Percentiles rank a stretch among this genome's conserved stretches.
These are phyloP conservation scores for Acleris literana DNA, from an alignment of 2,888 invertebrate genomes.

Conservation along the genomic window DNA sequence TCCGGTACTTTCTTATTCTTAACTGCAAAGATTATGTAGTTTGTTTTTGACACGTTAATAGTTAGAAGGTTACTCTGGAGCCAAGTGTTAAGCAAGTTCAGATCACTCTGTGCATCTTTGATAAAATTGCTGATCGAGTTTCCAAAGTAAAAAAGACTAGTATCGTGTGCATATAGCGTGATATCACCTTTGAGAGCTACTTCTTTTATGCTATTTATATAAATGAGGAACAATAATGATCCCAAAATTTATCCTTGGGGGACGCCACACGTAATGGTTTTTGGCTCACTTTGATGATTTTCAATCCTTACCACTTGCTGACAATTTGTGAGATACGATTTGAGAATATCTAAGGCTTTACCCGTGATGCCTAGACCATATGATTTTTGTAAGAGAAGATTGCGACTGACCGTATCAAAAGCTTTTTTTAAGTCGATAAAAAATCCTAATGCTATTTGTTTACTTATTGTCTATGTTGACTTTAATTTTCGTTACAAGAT, in stretches of 20 bases:
- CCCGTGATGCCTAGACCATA: neutral
- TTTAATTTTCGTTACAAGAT: neutral
- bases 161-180: neutral
- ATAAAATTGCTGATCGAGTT: neutral
- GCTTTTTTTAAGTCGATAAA: too few species aligned
- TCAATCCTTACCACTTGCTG: neutral
- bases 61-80: neutral
- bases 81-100: neutral
- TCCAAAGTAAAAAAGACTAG: neutral
- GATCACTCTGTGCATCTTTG: neutral
- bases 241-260: neutral
- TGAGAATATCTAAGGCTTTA: neutral
- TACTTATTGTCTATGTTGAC: too few species aligned
- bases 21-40: neutral
- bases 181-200: neutral
- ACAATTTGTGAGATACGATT: neutral
- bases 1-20: neutral
- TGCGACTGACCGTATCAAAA: neutral
- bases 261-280: neutral
- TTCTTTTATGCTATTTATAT: neutral
- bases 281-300: too few species aligned
- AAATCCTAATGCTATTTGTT: too few species aligned
- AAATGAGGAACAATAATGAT: neutral
- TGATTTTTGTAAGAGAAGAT: neutral
- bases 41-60: neutral